These are phyloP conservation scores for Sprattus sprattus DNA, from an alignment of 2,113 vertebrate species.

Conservation along the genomic window DNA sequence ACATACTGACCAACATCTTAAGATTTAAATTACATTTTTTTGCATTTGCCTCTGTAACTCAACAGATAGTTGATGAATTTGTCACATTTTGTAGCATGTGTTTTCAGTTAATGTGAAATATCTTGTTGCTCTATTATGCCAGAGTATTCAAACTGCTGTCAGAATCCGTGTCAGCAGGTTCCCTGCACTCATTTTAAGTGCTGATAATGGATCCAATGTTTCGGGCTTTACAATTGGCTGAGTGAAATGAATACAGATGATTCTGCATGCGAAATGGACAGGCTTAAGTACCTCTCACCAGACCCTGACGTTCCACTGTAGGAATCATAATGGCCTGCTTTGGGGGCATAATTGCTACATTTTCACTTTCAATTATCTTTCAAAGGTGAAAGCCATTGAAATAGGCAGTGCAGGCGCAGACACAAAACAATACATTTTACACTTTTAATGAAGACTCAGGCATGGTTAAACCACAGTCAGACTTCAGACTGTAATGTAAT, in stretches of 20 bases:
- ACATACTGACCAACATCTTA: not conserved
- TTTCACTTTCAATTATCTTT: constrained; percentile 45
- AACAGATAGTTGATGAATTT: constrained; percentile 2
- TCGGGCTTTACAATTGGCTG: constrained; percentile 33
- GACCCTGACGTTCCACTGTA: constrained; percentile 31
- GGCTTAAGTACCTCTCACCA: constrained; percentile 41
- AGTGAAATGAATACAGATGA: constrained; percentile 46
- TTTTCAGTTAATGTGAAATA: constrained; percentile 11
- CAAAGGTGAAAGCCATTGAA: constrained; percentile 30
- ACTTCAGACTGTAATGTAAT: not conserved
- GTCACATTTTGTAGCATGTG: constrained; percentile 2
- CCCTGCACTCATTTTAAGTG: constrained; percentile 36
- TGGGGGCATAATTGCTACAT: constrained; percentile 45
- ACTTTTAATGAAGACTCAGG: constrained; percentile 13
- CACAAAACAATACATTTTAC: constrained; percentile 34
- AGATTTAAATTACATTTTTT: not conserved
- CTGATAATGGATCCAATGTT: constrained; percentile 49
- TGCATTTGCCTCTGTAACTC: not conserved
- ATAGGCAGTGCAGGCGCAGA: not conserved
- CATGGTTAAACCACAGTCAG: not conserved
- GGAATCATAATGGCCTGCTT: constrained; percentile 39
- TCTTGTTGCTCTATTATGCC: constrained; percentile 47
- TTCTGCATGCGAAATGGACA: constrained; percentile 44
- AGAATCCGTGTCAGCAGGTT: constrained; percentile 36
- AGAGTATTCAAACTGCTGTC: constrained; percentile 43